Conservation (phyloP, 1,140 invertebrate species). For the Zaprionus capensis region DNA sequence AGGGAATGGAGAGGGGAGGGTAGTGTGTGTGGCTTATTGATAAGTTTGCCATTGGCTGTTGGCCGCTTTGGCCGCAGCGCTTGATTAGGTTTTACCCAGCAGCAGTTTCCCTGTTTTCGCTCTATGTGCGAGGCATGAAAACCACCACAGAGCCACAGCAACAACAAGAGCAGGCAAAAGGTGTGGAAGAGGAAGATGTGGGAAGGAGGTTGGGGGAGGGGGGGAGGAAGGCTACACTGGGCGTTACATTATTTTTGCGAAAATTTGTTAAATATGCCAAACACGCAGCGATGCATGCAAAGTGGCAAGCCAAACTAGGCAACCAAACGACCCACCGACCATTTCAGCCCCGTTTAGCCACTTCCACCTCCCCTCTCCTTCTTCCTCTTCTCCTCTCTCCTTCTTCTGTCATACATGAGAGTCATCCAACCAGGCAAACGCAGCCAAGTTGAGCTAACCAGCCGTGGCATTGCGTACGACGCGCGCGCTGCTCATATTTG, state of each 20-base stretch:
- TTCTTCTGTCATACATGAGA: background rate
- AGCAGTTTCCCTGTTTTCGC: conserved; percentile 8
- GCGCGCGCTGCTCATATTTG: conserved; percentile 72
- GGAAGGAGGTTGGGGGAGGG: background rate
- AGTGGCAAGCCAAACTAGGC: conserved; percentile 55
- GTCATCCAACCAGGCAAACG: conserved; percentile 42
- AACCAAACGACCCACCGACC: conserved; percentile 31
- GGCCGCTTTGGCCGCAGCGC: conserved; percentile 76
- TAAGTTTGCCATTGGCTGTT: conserved; percentile 50
- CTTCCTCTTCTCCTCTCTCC: background rate
- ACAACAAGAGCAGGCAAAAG: conserved; percentile 9
- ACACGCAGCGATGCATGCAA: conserved; percentile 82
- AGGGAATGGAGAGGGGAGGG: background rate
- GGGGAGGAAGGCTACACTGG: conserved; percentile 10
- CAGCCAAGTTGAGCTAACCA: conserved; percentile 62
- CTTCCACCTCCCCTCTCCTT: background rate
- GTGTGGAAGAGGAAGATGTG: background rate
- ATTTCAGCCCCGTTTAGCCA: background rate
- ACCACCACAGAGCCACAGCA: conserved; percentile 63
- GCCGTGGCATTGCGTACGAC: conserved; percentile 76
- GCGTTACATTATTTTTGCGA: conserved; percentile 79
- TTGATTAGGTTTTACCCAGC: conserved; percentile 78
- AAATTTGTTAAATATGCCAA: conserved; percentile 83
- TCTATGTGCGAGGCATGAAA: conserved; percentile 48
- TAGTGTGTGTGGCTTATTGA: conserved; percentile 59